These are phyloP conservation scores for Leptoteleia sp. DNA, from an alignment of 1,140 invertebrate genomes.

Conservation along the genomic window DNA sequence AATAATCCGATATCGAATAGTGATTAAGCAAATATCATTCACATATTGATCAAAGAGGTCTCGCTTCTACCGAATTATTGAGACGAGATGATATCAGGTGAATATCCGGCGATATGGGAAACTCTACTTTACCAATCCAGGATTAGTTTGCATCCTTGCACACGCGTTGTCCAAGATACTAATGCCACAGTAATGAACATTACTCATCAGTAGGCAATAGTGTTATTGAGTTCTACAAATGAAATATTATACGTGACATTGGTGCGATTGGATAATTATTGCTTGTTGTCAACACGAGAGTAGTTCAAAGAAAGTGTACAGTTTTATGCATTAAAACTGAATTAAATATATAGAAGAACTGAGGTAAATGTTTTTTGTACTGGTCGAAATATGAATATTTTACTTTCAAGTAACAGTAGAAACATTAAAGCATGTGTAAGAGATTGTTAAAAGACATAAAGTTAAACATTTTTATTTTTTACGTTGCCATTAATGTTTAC, in stretches of 20 bases:
- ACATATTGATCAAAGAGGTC: conserved; percentile 56
- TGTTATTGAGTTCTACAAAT: conserved; percentile 55
- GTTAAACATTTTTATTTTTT: too few relatives aligned
- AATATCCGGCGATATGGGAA: conserved; percentile 62
- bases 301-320: too few relatives aligned
- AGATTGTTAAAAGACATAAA: too few relatives aligned
- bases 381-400: too few relatives aligned
- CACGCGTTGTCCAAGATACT: conserved; percentile 70
- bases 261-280: not conserved
- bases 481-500: too few relatives aligned
- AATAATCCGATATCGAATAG: conserved; percentile 28
- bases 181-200: conserved; percentile 75
- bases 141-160: conserved; percentile 73
- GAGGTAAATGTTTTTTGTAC: too few relatives aligned
- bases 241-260: conserved; percentile 38
- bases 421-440: too few relatives aligned
- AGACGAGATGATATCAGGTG: conserved; percentile 44
- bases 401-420: too few relatives aligned
- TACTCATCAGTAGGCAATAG: conserved; percentile 71
- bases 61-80: conserved; percentile 63
- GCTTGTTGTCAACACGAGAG: not conserved
- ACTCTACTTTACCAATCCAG: conserved; percentile 75
- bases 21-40: conserved; percentile 51
- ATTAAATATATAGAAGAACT: too few relatives aligned
- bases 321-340: too few relatives aligned